Percentiles rank a stretch among this genome's conserved stretches.
Evolutionary conservation across 2,113 vertebrate genomes (phyloP).

Genomic region (Arvicanthis niloticus): DNA sequence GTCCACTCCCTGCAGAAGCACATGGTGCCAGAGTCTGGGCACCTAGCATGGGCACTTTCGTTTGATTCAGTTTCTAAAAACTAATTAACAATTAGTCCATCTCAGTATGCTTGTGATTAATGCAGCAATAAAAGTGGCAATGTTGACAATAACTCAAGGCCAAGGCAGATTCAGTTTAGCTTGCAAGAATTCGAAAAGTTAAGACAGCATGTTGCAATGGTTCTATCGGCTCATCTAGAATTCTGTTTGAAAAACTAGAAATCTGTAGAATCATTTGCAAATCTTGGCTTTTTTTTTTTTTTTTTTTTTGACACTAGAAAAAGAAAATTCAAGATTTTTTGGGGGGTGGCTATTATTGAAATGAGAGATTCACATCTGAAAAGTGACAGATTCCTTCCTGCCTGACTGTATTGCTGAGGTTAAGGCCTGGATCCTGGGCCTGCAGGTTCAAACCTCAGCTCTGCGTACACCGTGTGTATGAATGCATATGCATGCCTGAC

Average conservation of each 20-base stretch:
- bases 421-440: not conserved
- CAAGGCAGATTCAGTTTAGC: not conserved
- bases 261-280: slow-evolving; percentile 33
- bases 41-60: not conserved
- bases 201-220: not conserved
- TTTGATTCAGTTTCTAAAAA: slow-evolving; percentile 51
- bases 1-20: not conserved
- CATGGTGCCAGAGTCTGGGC: not conserved
- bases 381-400: not conserved
- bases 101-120: slow-evolving; percentile 52
- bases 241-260: not conserved
- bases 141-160: slow-evolving; percentile 35
- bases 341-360: not conserved
- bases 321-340: not conserved
- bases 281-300: not conserved
- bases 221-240: not conserved
- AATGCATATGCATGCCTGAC: too few species aligned
- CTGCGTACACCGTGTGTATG: fast-evolving
- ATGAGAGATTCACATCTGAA: not conserved
- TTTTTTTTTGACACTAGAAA: not conserved
- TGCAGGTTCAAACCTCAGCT: not conserved
- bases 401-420: not conserved
- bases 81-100: slow-evolving; percentile 54
- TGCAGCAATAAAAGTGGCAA: slow-evolving; percentile 37
- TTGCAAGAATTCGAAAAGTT: not conserved